A percentile compares a stretch with the other conserved stretches of the same genome.
These are phyloP conservation scores for Nyctereutes procyonoides DNA, from an alignment of 2,113 vertebrate genomes.

Conservation along the genomic window DNA sequence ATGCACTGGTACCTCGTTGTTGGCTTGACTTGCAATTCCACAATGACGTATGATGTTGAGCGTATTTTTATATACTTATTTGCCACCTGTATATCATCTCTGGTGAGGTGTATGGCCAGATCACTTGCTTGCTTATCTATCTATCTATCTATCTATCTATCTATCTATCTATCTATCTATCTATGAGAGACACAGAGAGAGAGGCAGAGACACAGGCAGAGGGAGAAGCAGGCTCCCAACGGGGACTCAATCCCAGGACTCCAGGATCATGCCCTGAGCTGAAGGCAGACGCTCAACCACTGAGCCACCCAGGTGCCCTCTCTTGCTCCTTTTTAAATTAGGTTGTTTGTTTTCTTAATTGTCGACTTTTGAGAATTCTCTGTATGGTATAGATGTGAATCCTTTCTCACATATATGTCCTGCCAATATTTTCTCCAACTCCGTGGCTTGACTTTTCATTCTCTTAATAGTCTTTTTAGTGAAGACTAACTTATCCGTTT, in stretches of 20 bases:
- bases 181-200: no score
- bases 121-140: neutral
- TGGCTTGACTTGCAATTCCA: neutral
- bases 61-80: neutral
- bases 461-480: neutral
- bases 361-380: slow-evolving; percentile 12
- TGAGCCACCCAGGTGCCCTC: no score
- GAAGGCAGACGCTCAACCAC: no score
- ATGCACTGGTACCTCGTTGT: neutral
- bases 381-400: neutral
- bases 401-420: neutral
- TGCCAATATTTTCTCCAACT: neutral
- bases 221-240: no score
- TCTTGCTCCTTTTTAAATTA: neutral
- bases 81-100: neutral
- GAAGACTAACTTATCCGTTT: neutral
- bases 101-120: neutral
- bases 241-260: no score
- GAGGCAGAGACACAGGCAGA: no score
- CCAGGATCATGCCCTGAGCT: no score
- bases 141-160: no score
- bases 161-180: no score
- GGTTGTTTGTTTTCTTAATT: neutral
- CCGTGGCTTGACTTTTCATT: neutral
- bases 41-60: neutral